Evolutionary conservation across 2,113 vertebrate genomes (phyloP), one percentile per base, ranked within the genome.

Genomic region (Tichodroma muraria): DNA sequence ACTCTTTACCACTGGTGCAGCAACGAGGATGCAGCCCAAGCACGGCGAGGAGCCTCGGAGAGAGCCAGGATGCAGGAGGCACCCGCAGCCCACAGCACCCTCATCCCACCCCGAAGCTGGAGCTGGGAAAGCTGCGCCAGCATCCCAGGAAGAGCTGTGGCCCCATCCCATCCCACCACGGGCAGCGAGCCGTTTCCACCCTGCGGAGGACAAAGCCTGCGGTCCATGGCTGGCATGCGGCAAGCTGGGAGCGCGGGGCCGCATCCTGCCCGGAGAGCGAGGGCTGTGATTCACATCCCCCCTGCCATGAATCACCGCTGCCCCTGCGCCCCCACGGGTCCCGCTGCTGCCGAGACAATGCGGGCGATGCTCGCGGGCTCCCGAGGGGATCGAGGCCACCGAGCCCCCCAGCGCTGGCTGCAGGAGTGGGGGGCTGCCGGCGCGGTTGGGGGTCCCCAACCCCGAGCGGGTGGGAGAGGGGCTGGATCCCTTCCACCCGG

Each of bases 191-290:
- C 23, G 49, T 82, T 94, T 91, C 94, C 93, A 93, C 76, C 76
- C 88, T 11, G 17, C 19, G 3, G 85, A 95, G 94, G 95, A 96
- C 95, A 95, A 96, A 94, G 93, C 63, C 91, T 95, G 94, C 28
- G 83, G 95, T 92, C 95, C 94, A n/a, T 3, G 15, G 38, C 40
- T 78, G 61, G 82, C 95, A 89, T 59, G 82, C 1, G 31, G 69
- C 84, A 44, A 57, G 88, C 81, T 81, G 73, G 73, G 77, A 75
- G 92, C 57, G 16, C 47, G 28, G 95, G 94, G 90, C 93, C 57
- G 68, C 94, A 96, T 95, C 94, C 95, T 94, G 91, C 95, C 85
- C 37, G 6, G 88, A 25, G 88, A 88, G 86, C 11, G 8, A 45
- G 82, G 50, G 76, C 85, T 69, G 71, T 95, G 95, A 96, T 93